Base-by-base conservation (phyloP, 2,888 invertebrate genomes). In the Amphimallon solstitiale region DNA sequence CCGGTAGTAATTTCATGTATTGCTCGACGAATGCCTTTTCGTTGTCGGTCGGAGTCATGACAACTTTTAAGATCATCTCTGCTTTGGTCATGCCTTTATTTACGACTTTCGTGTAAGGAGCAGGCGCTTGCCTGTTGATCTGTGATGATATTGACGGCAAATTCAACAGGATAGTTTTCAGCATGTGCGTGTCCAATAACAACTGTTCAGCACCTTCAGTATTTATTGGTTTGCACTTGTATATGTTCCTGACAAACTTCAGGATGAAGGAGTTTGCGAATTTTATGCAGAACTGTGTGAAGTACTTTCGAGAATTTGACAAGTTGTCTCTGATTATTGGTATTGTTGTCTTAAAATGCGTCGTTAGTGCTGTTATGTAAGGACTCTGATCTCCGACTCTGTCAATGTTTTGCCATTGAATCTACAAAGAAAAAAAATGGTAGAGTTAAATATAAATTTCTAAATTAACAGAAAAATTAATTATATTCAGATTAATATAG, bases 31-130 rank as follows among this genome's bases (percentile, higher is more conserved):
- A 93, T 0, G 90, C 90, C 46, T 91, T 90, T 0, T 90, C 83
- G 15, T 91, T 89, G 71, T 95, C 94, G 14, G 92, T 85, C 0
- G 97, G 95, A 0, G 97, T 93, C 98, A 98, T 98, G 0, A 98
- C 96, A 29, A 98, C 88, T 85, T 99, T 99, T n/a, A 99, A 84
- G 38, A 99, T 93, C 95, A 98, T 97, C 82, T 99, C 99, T 0
- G 98, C 98, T 77, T 95, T 94, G 0, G 95, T 95, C 97, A 99
- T 98, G 35, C 97, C 83, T 91, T 86, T 86, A 5, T 85, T 84
- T 0, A 87, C 86, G 2, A 91, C 91, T 78, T 92, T 92, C 0
- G 91, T 90, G 71, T 90, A 96, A 68, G 94, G 93, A 0, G 94
- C 92, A 0, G 97, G 97, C 3, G 97, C 94, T 73, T 94, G 94